Conservation (phyloP, 1,140 invertebrate species). For the Brachionus plicatilis region DNA sequence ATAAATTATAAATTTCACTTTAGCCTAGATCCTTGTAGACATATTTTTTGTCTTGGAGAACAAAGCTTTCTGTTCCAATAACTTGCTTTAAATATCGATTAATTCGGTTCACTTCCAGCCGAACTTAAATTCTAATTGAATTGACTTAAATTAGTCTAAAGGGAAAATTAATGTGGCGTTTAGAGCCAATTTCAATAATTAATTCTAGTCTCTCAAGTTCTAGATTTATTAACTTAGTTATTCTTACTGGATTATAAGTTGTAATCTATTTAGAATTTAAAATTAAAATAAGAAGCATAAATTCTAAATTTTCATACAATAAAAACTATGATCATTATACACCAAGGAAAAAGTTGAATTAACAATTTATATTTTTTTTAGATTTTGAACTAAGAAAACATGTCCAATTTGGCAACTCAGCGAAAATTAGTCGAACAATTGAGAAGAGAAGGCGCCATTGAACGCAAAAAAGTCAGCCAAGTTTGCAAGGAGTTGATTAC, state of each 20-base stretch:
- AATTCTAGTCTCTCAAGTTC: background rate
- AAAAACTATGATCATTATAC: background rate
- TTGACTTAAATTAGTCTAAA: background rate
- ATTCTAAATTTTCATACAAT: background rate
- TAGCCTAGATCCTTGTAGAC: background rate
- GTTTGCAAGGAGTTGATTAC: slow-evolving; percentile 40
- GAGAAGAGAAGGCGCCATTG: slow-evolving; percentile 26
- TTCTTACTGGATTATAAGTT: slow-evolving; percentile 7
- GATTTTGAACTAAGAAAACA: background rate
- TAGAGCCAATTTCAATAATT: background rate
- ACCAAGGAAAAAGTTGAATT: background rate
- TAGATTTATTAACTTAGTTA: background rate
- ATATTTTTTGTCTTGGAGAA: background rate
- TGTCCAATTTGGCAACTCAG: slow-evolving; percentile 31
- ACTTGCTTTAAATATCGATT: background rate
- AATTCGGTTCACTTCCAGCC: background rate
- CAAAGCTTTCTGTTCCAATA: background rate
- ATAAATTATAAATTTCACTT: background rate
- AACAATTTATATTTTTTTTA: background rate
- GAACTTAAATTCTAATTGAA: background rate
- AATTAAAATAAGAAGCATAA: background rate
- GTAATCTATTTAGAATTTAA: background rate
- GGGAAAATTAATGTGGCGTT: background rate
- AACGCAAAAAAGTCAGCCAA: slow-evolving; percentile 37
- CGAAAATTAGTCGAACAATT: slow-evolving; percentile 39